Base-by-base conservation (phyloP, 2,888 invertebrate species). In the Drosophila anomalipes region DNA sequence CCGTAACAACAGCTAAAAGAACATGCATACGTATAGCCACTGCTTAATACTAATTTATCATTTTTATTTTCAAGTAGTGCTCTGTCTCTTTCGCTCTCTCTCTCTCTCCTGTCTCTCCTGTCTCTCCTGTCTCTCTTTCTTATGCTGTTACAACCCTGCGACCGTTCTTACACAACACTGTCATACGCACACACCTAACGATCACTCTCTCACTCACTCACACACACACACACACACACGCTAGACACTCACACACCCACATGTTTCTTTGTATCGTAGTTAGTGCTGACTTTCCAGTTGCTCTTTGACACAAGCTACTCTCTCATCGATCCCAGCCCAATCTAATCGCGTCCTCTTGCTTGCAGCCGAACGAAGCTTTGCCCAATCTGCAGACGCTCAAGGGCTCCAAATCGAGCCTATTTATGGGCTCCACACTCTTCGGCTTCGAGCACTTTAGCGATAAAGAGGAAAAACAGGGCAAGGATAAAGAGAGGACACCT, bases 401-500 rank as follows among this genome's bases (percentile, higher is more conserved):
- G n/a, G 95, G 95, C 14, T 94, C 95, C 4, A 95, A 95, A 19
- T 94, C 94, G 19, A 95, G 94, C 79, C 93, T 95, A 52, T 94
- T 94, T 60, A 93, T 92, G 91, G 93, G 93, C 14, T 93, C 94
- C 5, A 86, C 92, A 6, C 70, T 93, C 4, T 93, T 93, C 58
- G 91, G 90, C 6, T 91, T 93, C 32, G 93, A 93, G 75, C 90
- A 93, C 16, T 93, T 93, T 4, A 70, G 57, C 44, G 93, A 93
- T 33, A 86, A 91, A 26, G 94, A 93, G 22, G 94, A 94, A 0
- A 92, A 91, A 62, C 89, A 92, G 37, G 75, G 79, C 67, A 92
- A 93, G 62, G 93, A 94, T 70, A 93, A 84, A 37, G 91, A 91
- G 44, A 85, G 82, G n/a, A 82, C 88, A 12, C 79, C 81, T 4